Conservation (phyloP, 2,113 vertebrate species). For the Etia nguti region DNA sequence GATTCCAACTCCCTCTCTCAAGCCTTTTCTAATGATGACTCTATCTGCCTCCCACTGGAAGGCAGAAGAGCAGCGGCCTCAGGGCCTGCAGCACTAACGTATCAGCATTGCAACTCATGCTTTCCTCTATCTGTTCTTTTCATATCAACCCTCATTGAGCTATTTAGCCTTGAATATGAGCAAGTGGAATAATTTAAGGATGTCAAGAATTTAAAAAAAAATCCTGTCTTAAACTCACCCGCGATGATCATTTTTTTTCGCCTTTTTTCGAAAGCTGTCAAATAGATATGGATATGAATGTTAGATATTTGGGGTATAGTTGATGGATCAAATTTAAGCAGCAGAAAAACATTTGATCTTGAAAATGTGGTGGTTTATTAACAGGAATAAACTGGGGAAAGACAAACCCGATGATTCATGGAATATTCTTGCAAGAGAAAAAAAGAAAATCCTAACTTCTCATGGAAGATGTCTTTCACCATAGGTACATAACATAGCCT, state of each 20-base stretch:
- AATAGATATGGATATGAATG: constrained; percentile 21
- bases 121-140: constrained; percentile 30
- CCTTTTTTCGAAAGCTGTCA: constrained; percentile 24
- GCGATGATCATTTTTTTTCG: constrained; percentile 23
- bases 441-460: not conserved
- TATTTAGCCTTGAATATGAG: constrained; percentile 61
- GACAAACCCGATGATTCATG: not conserved
- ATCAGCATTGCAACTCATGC: constrained; percentile 34
- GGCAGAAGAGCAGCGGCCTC: constrained; percentile 43
- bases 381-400: not conserved
- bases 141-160: constrained; percentile 44
- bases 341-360: not conserved
- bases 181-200: constrained; percentile 67
- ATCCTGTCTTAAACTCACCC: constrained; percentile 25
- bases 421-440: not conserved
- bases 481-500: not conserved
- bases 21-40: constrained; percentile 65
- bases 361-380: not conserved
- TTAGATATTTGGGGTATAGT: not conserved
- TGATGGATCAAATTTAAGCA: constrained; percentile 3
- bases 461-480: not conserved
- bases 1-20: constrained; percentile 24
- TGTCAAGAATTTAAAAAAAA: constrained; percentile 22
- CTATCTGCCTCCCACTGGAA: constrained; percentile 62
- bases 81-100: constrained; percentile 38